Base-by-base conservation (phyloP, 2,888 invertebrate genomes). In the Machimus rusticus region DNA sequence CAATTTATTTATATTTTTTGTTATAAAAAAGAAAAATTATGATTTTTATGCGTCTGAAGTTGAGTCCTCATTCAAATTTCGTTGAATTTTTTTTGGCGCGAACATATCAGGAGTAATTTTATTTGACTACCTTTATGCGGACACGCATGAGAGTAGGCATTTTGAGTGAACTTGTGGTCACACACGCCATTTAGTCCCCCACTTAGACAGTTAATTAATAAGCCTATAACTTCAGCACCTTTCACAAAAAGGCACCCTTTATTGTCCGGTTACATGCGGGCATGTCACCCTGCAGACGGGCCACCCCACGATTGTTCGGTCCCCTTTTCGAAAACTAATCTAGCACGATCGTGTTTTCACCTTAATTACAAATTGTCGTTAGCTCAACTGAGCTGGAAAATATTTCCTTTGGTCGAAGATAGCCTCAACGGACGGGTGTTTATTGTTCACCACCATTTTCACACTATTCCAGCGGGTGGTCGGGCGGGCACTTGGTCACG, bases 301-400 rank as follows among this genome's bases (percentile, higher is more conserved):
- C 28, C 66, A 28, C 28, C 23, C 78, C 43, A 46, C 23, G 78
- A 78, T 78, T 78, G 43, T 66, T 2, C 55, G 6, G 14, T 9
- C 19, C 78, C 19, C 23, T 78, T n/a, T 19, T 23, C 28, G 37
- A 19, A 8, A 6, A 76, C 31, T 76, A 76, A 76, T 78, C 78
- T 12, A 39, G 12, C 43, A 43, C 39, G 78, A 78, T 79, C 51
- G 23, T n/a, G 51, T 46, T 79, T 57, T 57, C 82, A 82, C 37
- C 19, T 82, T 82, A 82, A 82, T 82, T 82, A 57, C 82, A 82
- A 82, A 82, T 57, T 82, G 57, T 37, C 57, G 39, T 82, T 82
- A 82, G 34, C 57, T 82, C 57, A 82, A n/a, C 82, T 57, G 37
- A 82, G 82, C 16, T 82, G 37, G 82, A 57, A 82, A 82, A 23